phyloP scores from a whole-genome alignment of 2,113 vertebrate genomes.

The Colinus virginianus region DNA sequence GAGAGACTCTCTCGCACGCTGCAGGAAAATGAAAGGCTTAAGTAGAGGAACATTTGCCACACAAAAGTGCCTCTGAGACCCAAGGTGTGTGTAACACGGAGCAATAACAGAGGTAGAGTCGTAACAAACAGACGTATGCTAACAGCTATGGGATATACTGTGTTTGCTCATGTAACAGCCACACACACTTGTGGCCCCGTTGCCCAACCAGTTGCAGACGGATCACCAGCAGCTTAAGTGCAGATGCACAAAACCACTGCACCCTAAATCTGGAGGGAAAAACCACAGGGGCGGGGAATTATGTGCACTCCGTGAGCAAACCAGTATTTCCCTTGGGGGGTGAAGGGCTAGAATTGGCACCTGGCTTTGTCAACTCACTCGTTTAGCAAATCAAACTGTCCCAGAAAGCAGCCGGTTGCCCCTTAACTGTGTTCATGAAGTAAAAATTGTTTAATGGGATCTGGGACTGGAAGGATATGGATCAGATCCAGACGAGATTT shows the following conservation, averaged over 20 bases:
- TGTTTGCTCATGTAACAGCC: conserved; percentile 31
- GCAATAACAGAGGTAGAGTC: background rate
- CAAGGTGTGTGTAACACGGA: background rate
- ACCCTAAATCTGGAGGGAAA: background rate
- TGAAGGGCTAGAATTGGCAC: background rate
- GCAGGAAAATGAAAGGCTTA: background rate
- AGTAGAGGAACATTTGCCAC: background rate
- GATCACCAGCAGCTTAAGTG: background rate
- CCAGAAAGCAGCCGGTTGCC: background rate
- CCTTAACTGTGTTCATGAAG: conserved; percentile 78
- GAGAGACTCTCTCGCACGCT: background rate
- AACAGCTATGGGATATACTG: background rate
- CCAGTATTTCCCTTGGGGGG: background rate
- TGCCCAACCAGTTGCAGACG: background rate
- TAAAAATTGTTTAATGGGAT: conserved; percentile 87
- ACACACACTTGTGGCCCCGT: background rate
- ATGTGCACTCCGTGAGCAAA: background rate
- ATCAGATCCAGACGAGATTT: conserved; percentile 86
- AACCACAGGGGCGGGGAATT: background rate
- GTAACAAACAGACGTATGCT: background rate
- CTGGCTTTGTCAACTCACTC: background rate
- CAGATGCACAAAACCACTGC: conserved; percentile 25
- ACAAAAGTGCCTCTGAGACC: background rate
- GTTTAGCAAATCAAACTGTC: background rate
- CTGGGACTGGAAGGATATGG: conserved; percentile 85